phyloP scores from a whole-genome alignment of 2,113 vertebrate genomes.

The Tragelaphus buxtoni region DNA sequence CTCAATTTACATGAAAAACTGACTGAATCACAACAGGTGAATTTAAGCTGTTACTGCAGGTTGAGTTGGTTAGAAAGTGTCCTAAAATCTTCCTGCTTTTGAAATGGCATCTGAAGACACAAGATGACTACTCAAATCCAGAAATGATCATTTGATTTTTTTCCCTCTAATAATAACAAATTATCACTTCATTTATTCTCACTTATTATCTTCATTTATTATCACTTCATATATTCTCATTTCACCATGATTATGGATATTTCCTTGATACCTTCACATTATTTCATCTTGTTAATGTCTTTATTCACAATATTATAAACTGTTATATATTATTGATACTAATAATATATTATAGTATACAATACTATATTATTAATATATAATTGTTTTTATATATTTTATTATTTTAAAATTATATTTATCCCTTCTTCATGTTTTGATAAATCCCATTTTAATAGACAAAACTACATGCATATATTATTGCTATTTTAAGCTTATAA shows the following conservation, averaged over 20 bases:
- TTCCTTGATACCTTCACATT: too few species aligned
- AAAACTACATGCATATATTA: neutral
- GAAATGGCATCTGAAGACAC: neutral
- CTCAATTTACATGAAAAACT: neutral
- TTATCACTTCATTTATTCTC: neutral
- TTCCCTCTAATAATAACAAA: neutral
- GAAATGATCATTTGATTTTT: neutral
- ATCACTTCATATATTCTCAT: neutral
- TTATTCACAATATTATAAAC: too few species aligned
- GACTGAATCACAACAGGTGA: neutral
- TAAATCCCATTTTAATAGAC: too few species aligned
- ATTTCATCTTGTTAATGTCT: too few species aligned
- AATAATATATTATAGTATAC: too few species aligned
- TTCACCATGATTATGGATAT: neutral
- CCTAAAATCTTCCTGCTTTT: neutral
- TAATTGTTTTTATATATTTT: too few species aligned
- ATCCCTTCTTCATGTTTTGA: too few species aligned
- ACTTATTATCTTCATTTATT: too few species aligned
- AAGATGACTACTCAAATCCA: neutral
- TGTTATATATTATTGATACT: too few species aligned
- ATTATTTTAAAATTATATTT: too few species aligned
- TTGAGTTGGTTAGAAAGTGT: neutral
- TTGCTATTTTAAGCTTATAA: neutral
- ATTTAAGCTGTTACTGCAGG: neutral
- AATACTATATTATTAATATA: too few species aligned